Evolutionary conservation across 1,140 invertebrate species (phyloP).

Genomic region (Uloborus diversus): DNA sequence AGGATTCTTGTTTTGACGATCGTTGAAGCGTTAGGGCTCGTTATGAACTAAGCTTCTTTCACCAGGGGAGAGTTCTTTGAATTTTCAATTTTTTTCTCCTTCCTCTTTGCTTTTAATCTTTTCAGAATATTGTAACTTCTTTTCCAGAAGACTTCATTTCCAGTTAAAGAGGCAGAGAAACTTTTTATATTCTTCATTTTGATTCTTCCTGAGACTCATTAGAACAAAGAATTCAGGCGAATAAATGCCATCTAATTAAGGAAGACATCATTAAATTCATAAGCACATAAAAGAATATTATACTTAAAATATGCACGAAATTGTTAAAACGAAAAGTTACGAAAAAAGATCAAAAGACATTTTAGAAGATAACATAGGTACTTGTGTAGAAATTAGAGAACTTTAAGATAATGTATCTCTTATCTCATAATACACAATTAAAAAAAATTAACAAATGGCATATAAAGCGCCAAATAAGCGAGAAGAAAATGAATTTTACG

Average conservation of each 20-base stretch:
- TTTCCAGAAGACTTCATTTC: not conserved
- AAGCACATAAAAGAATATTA: too few relatives aligned
- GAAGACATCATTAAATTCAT: too few relatives aligned
- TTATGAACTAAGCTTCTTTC: constrained; percentile 17
- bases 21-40: constrained; percentile 13
- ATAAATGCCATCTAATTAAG: not conserved
- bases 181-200: not conserved
- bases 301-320: too few relatives aligned
- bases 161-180: not conserved
- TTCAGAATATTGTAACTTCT: not conserved
- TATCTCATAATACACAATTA: too few relatives aligned
- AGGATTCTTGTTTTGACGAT: constrained; percentile 17
- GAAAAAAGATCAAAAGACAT: too few relatives aligned
- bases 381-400: too few relatives aligned
- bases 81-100: not conserved
- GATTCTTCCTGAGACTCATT: not conserved
- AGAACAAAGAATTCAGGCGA: not conserved
- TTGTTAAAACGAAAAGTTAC: too few relatives aligned
- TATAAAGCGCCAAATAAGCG: too few relatives aligned
- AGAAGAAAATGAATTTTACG: too few relatives aligned
- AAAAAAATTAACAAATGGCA: too few relatives aligned
- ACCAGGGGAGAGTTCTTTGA: not conserved
- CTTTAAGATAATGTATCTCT: too few relatives aligned
- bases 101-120: not conserved
- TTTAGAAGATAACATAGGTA: too few relatives aligned